Evolutionary conservation across 1,140 invertebrate species (phyloP).

Genomic region (Euschistus heros): DNA sequence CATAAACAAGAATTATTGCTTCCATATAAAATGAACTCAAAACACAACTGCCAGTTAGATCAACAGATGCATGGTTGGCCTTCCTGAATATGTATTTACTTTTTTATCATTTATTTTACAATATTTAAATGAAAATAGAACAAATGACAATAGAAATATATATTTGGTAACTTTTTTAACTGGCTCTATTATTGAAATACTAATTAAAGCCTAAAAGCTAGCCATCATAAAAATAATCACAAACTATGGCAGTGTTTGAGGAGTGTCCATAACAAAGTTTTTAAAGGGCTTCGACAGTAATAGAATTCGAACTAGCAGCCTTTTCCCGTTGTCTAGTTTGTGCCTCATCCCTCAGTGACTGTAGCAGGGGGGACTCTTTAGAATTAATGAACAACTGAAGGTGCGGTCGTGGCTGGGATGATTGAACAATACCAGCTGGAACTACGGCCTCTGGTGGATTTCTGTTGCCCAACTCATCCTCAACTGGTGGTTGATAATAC

Average conservation of each 20-base stretch:
- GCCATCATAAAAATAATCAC: constrained; percentile 5
- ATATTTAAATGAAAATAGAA: neutral
- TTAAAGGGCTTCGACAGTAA: constrained; percentile 21
- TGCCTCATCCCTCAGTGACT: constrained; percentile 30
- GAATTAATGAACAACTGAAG: constrained; percentile 31
- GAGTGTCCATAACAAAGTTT: neutral
- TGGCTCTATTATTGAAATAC: neutral
- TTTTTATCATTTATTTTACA: too few species aligned
- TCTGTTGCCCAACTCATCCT: constrained; percentile 29
- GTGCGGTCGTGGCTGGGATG: constrained; percentile 28
- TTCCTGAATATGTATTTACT: too few species aligned
- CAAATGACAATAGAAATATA: constrained; percentile 10
- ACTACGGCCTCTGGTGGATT: constrained; percentile 29
- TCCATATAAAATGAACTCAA: too few species aligned
- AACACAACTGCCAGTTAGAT: too few species aligned
- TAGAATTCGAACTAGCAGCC: constrained; percentile 17
- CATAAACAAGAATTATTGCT: too few species aligned
- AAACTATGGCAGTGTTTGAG: constrained; percentile 14
- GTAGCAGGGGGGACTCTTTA: constrained; percentile 31
- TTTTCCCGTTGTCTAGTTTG: constrained; percentile 9
- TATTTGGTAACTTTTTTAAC: constrained; percentile 15
- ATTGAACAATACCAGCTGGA: constrained; percentile 33
- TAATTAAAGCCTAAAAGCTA: constrained; percentile 15
- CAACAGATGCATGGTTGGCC: too few species aligned
- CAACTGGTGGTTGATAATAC: constrained; percentile 29